Conservation (phyloP, 2,888 invertebrate species). For the Chymomyza fuscimana region DNA sequence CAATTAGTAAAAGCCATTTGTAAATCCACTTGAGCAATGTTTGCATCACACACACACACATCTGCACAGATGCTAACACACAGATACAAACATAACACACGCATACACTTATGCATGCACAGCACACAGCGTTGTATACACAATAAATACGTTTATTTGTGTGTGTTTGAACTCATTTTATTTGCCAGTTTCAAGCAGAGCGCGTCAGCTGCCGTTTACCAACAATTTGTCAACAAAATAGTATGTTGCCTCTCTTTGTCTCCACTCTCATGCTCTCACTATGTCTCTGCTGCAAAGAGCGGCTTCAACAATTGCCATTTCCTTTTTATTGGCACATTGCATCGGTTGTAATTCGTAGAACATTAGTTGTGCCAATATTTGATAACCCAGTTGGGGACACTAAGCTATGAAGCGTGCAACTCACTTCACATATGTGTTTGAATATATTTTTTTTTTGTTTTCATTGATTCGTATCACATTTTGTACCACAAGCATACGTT, state of each 20-base stretch:
- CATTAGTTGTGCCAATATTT: constrained; percentile 60
- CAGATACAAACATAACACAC: constrained; percentile 13
- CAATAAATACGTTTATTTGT: constrained; percentile 21
- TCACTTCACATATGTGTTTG: constrained; percentile 14
- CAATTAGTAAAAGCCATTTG: constrained; percentile 44
- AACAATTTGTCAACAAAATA: constrained; percentile 24
- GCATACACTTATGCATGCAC: constrained; percentile 6
- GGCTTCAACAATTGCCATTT: neutral
- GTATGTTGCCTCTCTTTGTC: neutral
- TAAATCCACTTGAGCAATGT: constrained; percentile 14
- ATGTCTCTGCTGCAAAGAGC: neutral
- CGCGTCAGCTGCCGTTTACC: constrained; percentile 14
- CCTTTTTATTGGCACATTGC: neutral
- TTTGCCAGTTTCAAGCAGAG: constrained; percentile 1
- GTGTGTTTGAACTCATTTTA: constrained; percentile 2
- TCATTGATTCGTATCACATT: too few species aligned
- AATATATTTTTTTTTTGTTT: constrained; percentile 1
- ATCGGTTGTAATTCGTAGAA: constrained; percentile 30
- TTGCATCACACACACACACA: constrained; percentile 16
- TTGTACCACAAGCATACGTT: too few species aligned
- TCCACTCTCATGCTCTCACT: neutral
- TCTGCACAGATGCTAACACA: neutral
- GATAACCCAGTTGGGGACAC: constrained; percentile 6
- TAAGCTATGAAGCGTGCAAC: neutral
- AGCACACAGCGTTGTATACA: constrained; percentile 8